Conservation (phyloP, 2,113 vertebrate genomes). For the Hymenochirus boettgeri region DNA sequence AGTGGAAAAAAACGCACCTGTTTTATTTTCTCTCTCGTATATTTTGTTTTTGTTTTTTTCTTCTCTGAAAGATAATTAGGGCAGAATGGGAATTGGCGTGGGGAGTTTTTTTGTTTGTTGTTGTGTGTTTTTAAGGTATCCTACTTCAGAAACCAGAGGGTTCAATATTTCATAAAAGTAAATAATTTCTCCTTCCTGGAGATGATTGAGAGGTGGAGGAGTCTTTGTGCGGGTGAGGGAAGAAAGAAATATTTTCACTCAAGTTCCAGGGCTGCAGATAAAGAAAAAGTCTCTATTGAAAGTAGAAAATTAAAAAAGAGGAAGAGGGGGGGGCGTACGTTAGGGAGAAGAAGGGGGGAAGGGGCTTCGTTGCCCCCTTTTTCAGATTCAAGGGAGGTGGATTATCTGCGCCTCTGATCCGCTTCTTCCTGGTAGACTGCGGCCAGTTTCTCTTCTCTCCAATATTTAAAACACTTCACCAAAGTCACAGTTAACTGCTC, state of each 20-base stretch:
- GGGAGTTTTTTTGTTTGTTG: too few species aligned
- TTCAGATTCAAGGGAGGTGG: conserved; percentile 54
- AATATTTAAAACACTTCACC: conserved; percentile 91
- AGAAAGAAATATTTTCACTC: conserved; percentile 43
- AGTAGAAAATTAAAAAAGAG: conserved; percentile 34
- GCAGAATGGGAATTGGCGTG: not conserved
- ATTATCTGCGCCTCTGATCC: conserved; percentile 22
- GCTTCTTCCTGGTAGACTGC: conserved; percentile 63
- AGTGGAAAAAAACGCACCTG: not conserved
- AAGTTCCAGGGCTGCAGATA: conserved; percentile 53
- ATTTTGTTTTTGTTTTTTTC: too few species aligned
- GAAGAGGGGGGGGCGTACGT: conserved; percentile 1
- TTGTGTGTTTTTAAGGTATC: too few species aligned
- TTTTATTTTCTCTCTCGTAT: too few species aligned
- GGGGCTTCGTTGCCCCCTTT: conserved; percentile 41
- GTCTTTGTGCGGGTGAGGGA: conserved; percentile 51
- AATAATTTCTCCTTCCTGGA: conserved; percentile 59
- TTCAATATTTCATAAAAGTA: conserved; percentile 10
- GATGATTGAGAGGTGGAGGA: conserved; percentile 40
- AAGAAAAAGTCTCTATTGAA: conserved; percentile 6
- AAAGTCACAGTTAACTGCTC: conserved; percentile 97
- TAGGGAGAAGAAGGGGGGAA: conserved; percentile 42
- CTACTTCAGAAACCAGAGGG: not conserved
- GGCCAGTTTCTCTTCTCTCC: conserved; percentile 77
- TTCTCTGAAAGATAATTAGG: not conserved